Evolutionary conservation across 1,140 invertebrate species (phyloP), one percentile per base, ranked within the genome.

Genomic region (Drosophila ercepeae): DNA sequence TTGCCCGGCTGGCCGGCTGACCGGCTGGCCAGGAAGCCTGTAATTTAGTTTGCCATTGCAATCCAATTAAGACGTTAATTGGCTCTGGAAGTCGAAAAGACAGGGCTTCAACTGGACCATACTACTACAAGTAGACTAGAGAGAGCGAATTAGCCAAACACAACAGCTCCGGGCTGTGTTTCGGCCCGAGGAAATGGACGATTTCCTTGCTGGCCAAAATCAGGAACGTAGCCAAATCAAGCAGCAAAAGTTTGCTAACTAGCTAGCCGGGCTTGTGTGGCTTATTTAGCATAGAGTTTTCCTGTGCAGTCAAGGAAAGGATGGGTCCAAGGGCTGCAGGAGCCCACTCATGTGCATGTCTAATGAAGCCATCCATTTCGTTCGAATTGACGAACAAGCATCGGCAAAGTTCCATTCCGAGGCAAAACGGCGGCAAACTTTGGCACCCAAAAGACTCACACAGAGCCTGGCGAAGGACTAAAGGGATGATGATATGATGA

Each of bases 11-110:
- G 5, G 29, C 32, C 29, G 42, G 45, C n/a, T 75, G 75, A 36
- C 36, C 16, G 36, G n/a, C 23, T 50, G 5, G 29, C 32, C 29
- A 46, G 45, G 50, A 48, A 67, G 57, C 25, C 72, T 16, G 34
- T 59, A 57, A 55, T 50, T 57, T 58, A 19, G 45, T 67, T 58
- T 39, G 39, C 53, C 50, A 61, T 60, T 64, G 74, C 59, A 64
- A 89, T 88, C 88, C 74, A 88, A 88, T 88, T 88, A 89, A 86
- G 70, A 77, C 63, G 64, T 64, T 88, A 88, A 88, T 86, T 88
- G 82, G 82, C 53, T 57, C 52, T 32, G 36, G 61, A 57, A 75
- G 49, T 41, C 53, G 16, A 75, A 58, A 75, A 49, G 53, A 32
- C 70, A 44, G 46, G 49, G 55, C 58, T 34, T 34, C 18, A 42